Evolutionary conservation across 2,888 invertebrate species (phyloP).

Genomic region (Ophion slaviceki): DNA sequence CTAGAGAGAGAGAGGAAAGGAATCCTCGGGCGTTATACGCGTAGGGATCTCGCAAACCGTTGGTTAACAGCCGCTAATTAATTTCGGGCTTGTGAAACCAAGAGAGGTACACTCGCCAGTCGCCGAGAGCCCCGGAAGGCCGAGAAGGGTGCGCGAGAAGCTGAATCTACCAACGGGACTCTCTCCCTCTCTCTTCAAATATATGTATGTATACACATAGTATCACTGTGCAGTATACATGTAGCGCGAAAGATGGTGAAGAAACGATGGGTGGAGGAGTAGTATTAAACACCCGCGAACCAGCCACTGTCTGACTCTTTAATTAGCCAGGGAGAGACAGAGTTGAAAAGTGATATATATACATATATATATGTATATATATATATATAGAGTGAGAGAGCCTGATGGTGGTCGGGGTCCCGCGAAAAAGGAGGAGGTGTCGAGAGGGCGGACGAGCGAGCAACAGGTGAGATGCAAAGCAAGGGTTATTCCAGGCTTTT

Average conservation of each 20-base stretch:
- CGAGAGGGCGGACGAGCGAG: conserved; percentile 78
- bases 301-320: conserved; percentile 81
- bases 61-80: conserved; percentile 80
- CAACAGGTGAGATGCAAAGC: conserved; percentile 83
- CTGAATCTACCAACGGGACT: conserved; percentile 63
- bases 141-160: conserved; percentile 56
- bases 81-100: conserved; percentile 80
- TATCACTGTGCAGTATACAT: conserved; percentile 20
- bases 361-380: conserved; percentile 15
- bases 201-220: conserved; percentile 29
- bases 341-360: conserved; percentile 55
- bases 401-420: conserved; percentile 48
- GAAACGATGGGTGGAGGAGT: conserved; percentile 70
- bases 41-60: conserved; percentile 62
- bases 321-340: conserved; percentile 78
- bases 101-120: conserved; percentile 73
- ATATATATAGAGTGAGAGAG: conserved; percentile 13
- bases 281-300: conserved; percentile 81
- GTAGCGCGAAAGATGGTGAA: conserved; percentile 65
- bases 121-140: conserved; percentile 55
- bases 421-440: conserved; percentile 72
- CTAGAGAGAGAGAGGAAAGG: conserved; percentile 62
- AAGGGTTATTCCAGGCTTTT: conserved; percentile 81
- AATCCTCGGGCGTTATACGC: conserved; percentile 32
- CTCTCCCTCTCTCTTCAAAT: conserved; percentile 36